phyloP scores from a whole-genome alignment of 2,888 invertebrate genomes.

The Apoderus coryli region DNA sequence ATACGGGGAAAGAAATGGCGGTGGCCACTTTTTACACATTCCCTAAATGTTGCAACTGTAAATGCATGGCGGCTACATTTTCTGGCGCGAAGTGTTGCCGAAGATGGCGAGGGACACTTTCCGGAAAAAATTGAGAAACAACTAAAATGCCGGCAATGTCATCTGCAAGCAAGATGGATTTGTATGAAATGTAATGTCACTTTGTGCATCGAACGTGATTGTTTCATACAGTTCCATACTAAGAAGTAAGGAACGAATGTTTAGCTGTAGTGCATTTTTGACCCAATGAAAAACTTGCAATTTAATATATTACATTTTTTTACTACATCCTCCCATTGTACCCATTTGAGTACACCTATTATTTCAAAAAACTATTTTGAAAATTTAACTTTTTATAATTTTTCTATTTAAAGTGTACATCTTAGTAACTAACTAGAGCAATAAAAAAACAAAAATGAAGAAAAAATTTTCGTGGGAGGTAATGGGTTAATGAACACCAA shows the following conservation, averaged over 20 bases:
- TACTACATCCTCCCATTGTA: constrained; percentile 1
- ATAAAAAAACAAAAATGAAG: not conserved
- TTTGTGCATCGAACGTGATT: not conserved
- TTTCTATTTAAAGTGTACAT: not conserved
- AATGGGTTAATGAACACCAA: constrained; percentile 3
- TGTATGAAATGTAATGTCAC: constrained; percentile 2
- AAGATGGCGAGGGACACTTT: not conserved
- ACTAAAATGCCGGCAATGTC: not conserved
- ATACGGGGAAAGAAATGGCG: constrained; percentile 12
- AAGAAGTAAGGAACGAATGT: too few relatives aligned
- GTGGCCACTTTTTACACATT: constrained; percentile 9
- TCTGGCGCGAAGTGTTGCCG: constrained; percentile 4
- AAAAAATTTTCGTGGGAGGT: not conserved
- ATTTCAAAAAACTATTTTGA: not conserved
- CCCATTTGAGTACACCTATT: constrained; percentile 1
- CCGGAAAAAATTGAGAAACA: not conserved
- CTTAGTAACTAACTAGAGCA: not conserved
- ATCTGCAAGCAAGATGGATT: not conserved
- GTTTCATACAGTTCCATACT: not conserved
- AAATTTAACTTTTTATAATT: not conserved
- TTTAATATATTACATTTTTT: too few relatives aligned
- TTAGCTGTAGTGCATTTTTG: too few relatives aligned
- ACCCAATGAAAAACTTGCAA: too few relatives aligned
- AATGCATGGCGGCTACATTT: constrained; percentile 9
- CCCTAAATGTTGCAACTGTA: constrained; percentile 9